phyloP scores from a whole-genome alignment of 2,113 vertebrate genomes.

The Rhodinocichla rosea region DNA sequence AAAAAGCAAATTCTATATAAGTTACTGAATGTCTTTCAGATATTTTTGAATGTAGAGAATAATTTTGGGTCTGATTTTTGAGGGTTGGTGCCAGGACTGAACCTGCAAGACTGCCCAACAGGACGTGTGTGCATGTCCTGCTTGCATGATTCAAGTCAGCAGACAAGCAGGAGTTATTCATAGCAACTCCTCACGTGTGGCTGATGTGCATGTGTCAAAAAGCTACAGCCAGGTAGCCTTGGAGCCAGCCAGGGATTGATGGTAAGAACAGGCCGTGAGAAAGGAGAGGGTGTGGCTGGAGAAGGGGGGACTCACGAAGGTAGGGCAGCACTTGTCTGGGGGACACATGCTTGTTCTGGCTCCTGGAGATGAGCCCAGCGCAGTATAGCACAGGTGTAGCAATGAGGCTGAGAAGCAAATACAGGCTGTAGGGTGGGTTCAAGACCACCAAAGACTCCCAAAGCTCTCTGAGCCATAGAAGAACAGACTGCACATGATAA shows the following conservation, averaged over 20 bases:
- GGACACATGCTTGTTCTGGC: not conserved
- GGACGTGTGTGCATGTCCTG: not conserved
- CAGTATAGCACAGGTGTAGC: not conserved
- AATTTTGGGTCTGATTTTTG: not conserved
- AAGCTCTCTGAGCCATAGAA: not conserved
- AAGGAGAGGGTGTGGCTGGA: not conserved
- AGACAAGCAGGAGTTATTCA: not conserved
- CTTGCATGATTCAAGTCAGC: not conserved
- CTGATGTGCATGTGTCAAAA: not conserved
- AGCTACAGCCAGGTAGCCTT: not conserved
- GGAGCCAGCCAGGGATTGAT: not conserved
- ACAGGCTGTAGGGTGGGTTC: not conserved
- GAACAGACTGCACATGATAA: not conserved
- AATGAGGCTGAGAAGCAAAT: not conserved
- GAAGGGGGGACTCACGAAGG: rapidly evolving
- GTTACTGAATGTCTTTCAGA: not conserved
- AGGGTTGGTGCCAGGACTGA: not conserved
- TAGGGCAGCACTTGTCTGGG: not conserved
- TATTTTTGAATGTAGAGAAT: not conserved
- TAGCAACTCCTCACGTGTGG: not conserved
- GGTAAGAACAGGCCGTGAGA: not conserved
- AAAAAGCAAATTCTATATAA: not conserved
- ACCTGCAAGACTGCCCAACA: not conserved
- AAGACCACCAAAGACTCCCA: not conserved
- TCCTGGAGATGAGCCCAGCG: not conserved